Evolutionary conservation across 2,888 invertebrate species (phyloP).

Genomic region (Leucozona laternaria): DNA sequence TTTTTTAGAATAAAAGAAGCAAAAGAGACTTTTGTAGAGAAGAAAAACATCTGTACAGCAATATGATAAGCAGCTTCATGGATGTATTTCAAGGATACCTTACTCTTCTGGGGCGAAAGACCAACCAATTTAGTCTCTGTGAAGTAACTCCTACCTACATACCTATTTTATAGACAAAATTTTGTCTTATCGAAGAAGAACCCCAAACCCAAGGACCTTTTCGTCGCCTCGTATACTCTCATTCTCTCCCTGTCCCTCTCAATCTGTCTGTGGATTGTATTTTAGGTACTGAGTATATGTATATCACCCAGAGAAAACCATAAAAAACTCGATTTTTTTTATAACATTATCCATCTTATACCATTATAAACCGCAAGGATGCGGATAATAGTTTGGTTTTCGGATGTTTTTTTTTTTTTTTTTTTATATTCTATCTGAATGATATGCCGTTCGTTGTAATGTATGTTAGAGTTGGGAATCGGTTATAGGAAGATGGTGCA

Average conservation of each 20-base stretch:
- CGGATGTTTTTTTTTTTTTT: slow-evolving; percentile 6
- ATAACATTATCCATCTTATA: slow-evolving; percentile 47
- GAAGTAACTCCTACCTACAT: not conserved
- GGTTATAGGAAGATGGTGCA: slow-evolving; percentile 39
- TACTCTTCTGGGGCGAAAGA: not conserved
- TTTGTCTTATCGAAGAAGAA: slow-evolving; percentile 15
- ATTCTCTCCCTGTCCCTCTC: not conserved
- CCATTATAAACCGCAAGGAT: slow-evolving; percentile 73
- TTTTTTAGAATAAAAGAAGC: not conserved
- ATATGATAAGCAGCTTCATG: slow-evolving; percentile 74
- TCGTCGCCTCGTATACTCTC: not conserved
- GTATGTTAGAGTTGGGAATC: slow-evolving; percentile 59
- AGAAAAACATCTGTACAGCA: slow-evolving; percentile 68
- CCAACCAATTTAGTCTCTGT: slow-evolving; percentile 39
- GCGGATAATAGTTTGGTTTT: slow-evolving; percentile 73
- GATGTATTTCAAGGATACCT: slow-evolving; percentile 59
- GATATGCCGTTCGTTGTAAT: slow-evolving; percentile 29
- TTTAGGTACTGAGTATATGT: not conserved
- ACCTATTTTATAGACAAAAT: slow-evolving; percentile 32
- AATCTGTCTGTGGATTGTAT: not conserved
- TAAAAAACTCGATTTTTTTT: slow-evolving; percentile 25
- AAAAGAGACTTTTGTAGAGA: slow-evolving; percentile 11
- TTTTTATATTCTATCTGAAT: not conserved
- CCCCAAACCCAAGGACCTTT: slow-evolving; percentile 20
- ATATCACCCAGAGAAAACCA: slow-evolving; percentile 11